Conservation (phyloP, 1,140 invertebrate species). For the Acromyrmex echinatior region DNA sequence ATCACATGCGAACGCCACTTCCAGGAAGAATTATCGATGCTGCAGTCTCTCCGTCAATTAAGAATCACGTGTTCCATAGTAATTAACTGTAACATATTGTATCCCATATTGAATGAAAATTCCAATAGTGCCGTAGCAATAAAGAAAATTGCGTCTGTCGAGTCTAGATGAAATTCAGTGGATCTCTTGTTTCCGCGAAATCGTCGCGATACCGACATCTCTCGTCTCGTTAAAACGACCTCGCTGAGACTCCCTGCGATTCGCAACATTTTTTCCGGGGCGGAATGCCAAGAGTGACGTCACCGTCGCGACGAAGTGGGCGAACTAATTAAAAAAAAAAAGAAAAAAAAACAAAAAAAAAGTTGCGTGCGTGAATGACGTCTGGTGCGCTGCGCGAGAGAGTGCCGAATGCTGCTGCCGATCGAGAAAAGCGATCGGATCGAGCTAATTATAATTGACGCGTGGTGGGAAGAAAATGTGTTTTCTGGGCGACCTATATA, state of each 20-base stretch:
- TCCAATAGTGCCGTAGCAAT: slow-evolving; percentile 22
- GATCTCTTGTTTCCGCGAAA: slow-evolving; percentile 34
- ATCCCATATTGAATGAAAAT: neutral
- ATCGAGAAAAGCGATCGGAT: slow-evolving; percentile 69
- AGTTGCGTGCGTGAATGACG: slow-evolving; percentile 53
- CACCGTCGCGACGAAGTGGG: slow-evolving; percentile 54
- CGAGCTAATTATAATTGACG: slow-evolving; percentile 71
- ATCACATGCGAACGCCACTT: neutral
- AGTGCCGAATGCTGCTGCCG: slow-evolving; percentile 68
- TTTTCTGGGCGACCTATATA: slow-evolving; percentile 62
- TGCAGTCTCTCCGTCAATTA: slow-evolving; percentile 42
- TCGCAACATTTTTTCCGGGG: neutral
- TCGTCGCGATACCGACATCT: neutral
- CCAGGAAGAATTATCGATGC: slow-evolving; percentile 8
- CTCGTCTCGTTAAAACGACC: slow-evolving; percentile 13
- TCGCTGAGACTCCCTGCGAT: slow-evolving; percentile 29
- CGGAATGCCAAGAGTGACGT: neutral
- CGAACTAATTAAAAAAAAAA: slow-evolving; percentile 47
- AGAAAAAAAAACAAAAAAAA: slow-evolving; percentile 38
- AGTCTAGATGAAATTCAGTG: neutral
- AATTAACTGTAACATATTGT: slow-evolving; percentile 34
- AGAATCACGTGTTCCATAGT: slow-evolving; percentile 49
- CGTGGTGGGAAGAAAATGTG: slow-evolving; percentile 71
- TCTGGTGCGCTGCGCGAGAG: slow-evolving; percentile 44
- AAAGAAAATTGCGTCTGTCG: neutral